Conservation (phyloP, 1,140 invertebrate species). For the Temnothorax nylanderi region DNA sequence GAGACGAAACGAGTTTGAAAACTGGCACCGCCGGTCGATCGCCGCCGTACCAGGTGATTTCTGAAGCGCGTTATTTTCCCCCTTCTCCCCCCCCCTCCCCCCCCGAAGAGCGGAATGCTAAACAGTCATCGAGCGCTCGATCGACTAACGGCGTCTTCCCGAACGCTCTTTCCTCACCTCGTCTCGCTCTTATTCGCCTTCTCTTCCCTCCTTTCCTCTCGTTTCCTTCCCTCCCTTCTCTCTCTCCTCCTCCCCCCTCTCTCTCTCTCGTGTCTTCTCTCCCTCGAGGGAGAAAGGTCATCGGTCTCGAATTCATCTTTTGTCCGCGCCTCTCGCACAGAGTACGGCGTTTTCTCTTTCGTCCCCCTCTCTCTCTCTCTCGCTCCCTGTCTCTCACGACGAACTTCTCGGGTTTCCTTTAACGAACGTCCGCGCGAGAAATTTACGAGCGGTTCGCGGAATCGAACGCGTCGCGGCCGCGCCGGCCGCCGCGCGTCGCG, state of each 20-base stretch:
- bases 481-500: neutral
- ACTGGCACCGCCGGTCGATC: conserved; percentile 72
- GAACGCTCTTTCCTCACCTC: conserved; percentile 34
- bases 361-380: neutral
- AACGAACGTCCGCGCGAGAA: conserved; percentile 45
- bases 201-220: neutral
- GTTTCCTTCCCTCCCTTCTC: neutral
- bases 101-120: conserved; percentile 64
- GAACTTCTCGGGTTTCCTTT: conserved; percentile 43
- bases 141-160: conserved; percentile 72
- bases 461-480: conserved; percentile 41
- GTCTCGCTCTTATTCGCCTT: neutral
- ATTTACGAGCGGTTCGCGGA: conserved; percentile 43
- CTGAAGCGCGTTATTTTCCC: conserved; percentile 65
- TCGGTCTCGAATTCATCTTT: conserved; percentile 76
- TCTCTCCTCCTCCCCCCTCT: neutral
- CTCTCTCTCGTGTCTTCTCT: conserved; percentile 37
- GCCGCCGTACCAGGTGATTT: conserved; percentile 70
- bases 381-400: conserved; percentile 1
- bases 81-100: neutral
- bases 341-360: conserved; percentile 48
- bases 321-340: conserved; percentile 66
- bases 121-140: conserved; percentile 69
- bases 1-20: conserved; percentile 74
- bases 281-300: conserved; percentile 68